Evolutionary conservation across 2,113 vertebrate genomes (phyloP), one percentile per base, ranked within the genome.

Genomic region (Malurus cyaneus): DNA sequence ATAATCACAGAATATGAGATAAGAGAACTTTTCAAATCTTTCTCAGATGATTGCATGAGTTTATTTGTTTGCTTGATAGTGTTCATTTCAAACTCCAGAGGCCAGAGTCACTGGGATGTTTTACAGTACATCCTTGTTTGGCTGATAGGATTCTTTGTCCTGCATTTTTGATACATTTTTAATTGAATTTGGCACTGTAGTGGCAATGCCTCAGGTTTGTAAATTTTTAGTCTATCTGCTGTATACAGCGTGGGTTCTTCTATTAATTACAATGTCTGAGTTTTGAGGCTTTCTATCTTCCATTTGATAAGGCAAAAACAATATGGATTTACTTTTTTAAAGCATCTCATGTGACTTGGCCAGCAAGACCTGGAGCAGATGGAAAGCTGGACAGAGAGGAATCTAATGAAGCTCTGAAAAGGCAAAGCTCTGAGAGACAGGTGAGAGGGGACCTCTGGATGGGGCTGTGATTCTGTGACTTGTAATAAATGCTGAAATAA

Each of bases 231-330:
- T 28, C 10, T 84, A 5, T 74, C 47, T 74, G 3, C 16, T 71
- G 12, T 53, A 5, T 29, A 18, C 14, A 53, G 16, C 4, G 72
- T 46, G 8, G 2, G 3, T 1, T 12, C 29, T 83, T 52, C 36
- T 28, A 49, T 53, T 67, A 34, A 60, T 44, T 86, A 86, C 28
- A 89, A 24, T 5, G 32, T 3, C 5, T 2, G 4, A 61, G 3
- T 81, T 86, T 79, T 79, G 25, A 74, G 16, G 20, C 3, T 64
- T 85, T 82, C 8, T 11, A 3, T 42, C 23, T 41, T 18, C 9
- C 0, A 36, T 59, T 59, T 74, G 14, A 44, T 34, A 46, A 53
- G 7, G 5, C 8, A 69, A 78, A 9, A 80, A 0, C 0, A 9
- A 46, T 32, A 61, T 10, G 16, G 16, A 24, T 59, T 67, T 42